Percentiles rank a stretch among this genome's conserved stretches.
Conservation (phyloP, 2,113 vertebrate species). For the Lepus timidus region DNA sequence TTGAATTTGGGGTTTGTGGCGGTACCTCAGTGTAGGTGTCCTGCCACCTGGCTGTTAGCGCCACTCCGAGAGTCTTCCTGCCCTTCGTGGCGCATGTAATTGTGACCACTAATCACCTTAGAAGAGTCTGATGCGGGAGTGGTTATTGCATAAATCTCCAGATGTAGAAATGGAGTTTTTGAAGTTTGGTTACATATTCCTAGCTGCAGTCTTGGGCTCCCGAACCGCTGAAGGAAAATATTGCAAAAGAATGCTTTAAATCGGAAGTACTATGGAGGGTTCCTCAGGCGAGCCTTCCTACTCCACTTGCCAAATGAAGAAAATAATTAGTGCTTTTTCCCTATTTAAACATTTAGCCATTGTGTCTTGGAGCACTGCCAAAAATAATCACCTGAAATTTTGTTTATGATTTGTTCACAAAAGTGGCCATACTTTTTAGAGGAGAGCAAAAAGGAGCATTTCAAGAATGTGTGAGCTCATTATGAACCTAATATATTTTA, state of each 20-base stretch:
- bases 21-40: conserved; percentile 75
- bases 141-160: conserved; percentile 77
- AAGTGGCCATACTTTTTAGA: conserved; percentile 75
- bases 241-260: conserved; percentile 65
- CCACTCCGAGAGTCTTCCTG: conserved; percentile 72
- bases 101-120: conserved; percentile 81
- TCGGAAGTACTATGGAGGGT: conserved; percentile 54
- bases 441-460: conserved; percentile 71
- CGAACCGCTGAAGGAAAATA: conserved; percentile 69
- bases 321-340: conserved; percentile 81
- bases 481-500: conserved; percentile 81
- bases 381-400: conserved; percentile 85
- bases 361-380: conserved; percentile 78
- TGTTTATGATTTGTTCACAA: conserved; percentile 84
- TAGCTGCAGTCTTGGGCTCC: conserved; percentile 10
- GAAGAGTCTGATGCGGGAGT: conserved; percentile 64
- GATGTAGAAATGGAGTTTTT: conserved; percentile 73
- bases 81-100: conserved; percentile 80
- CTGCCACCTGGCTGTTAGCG: conserved; percentile 79
- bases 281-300: conserved; percentile 65
- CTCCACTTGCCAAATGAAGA: conserved; percentile 73
- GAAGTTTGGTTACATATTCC: conserved; percentile 64
- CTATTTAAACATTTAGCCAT: conserved; percentile 75
- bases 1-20: conserved; percentile 80
- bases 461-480: conserved; percentile 83